Percentiles rank a stretch among this genome's conserved stretches.
These are phyloP conservation scores for Paralvinella palmiformis DNA, from an alignment of 1,140 invertebrate species.

Conservation along the genomic window DNA sequence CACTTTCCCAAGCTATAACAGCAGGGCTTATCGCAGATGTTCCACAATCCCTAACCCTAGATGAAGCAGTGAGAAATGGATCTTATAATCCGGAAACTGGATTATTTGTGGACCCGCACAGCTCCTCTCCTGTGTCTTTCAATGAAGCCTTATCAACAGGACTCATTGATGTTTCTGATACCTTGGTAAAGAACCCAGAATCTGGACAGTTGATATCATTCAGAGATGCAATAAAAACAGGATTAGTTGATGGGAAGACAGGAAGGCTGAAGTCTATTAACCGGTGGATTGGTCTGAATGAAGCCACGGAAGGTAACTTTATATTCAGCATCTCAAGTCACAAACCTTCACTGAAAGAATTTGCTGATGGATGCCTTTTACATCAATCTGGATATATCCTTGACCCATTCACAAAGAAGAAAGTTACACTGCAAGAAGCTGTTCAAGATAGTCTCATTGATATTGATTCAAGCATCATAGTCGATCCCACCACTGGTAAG, in stretches of 20 bases:
- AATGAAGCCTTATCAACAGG: constrained; percentile 67
- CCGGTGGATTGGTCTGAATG: too few species aligned
- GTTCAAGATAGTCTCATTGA: constrained; percentile 28
- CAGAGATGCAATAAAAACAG: constrained; percentile 67
- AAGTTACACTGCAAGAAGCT: constrained; percentile 34
- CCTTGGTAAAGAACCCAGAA: constrained; percentile 69
- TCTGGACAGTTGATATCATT: constrained; percentile 71
- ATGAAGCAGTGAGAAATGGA: constrained; percentile 28
- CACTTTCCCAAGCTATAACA: constrained; percentile 4
- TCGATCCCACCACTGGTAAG: constrained; percentile 18
- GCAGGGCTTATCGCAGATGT: background rate
- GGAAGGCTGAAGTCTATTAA: constrained; percentile 57
- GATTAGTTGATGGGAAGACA: constrained; percentile 56
- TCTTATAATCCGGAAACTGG: constrained; percentile 6
- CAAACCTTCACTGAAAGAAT: background rate
- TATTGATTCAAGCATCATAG: constrained; percentile 34
- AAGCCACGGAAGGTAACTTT: constrained; percentile 64
- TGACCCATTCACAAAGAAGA: too few species aligned
- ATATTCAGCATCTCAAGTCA: constrained; percentile 71
- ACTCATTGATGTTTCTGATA: constrained; percentile 55
- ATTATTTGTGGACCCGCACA: constrained; percentile 11
- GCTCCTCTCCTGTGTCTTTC: background rate
- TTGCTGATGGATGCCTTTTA: background rate
- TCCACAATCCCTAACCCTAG: constrained; percentile 40
- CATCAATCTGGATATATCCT: too few species aligned